These are phyloP conservation scores for human DNA, from an alignment of 2,113 vertebrate species.

Conservation along the genomic window GRCh38 chr7:135701501-135702000, in stretches of 20 bases:
- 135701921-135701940: neutral
- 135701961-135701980: neutral
- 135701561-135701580: neutral
- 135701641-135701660: neutral
- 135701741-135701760: conserved; percentile 87
- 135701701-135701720: conserved; percentile 74
- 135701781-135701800: neutral
- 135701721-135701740: conserved; percentile 79
- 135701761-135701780: conserved; percentile 74
- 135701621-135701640: neutral
- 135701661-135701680: conserved; percentile 79
- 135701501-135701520: neutral
- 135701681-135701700: conserved; percentile 88
- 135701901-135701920: neutral
- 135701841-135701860: fast-evolving
- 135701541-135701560: neutral
- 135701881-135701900: neutral
- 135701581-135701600: neutral
- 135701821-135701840: neutral
- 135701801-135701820: neutral
- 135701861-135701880: neutral
- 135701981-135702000: neutral
- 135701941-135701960: neutral
- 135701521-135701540: fast-evolving
- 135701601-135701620: too few species aligned